These are phyloP conservation scores for Emesis russula DNA, from an alignment of 2,888 invertebrate genomes.

Conservation along the genomic window DNA sequence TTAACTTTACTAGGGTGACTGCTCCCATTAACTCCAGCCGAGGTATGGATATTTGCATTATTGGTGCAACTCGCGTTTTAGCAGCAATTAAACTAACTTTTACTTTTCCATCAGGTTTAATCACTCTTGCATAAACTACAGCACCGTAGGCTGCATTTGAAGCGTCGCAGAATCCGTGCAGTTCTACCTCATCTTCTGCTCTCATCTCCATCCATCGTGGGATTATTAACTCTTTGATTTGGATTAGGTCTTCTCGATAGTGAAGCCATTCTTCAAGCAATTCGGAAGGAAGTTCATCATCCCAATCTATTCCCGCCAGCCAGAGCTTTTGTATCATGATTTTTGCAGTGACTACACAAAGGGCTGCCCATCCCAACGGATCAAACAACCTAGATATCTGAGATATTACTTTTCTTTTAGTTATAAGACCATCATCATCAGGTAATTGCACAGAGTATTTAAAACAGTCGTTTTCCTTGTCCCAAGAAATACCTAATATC, in stretches of 20 bases:
- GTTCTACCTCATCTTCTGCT: constrained; percentile 46
- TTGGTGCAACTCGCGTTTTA: constrained; percentile 61
- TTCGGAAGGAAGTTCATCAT: constrained; percentile 21
- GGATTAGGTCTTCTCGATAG: constrained; percentile 60
- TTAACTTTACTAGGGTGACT: constrained; percentile 48
- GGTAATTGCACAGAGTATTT: constrained; percentile 69
- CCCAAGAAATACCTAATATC: constrained; percentile 65
- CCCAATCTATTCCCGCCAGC: too few relatives aligned
- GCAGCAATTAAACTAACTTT: constrained; percentile 37
- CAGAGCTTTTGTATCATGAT: too few relatives aligned
- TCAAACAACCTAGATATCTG: constrained; percentile 46
- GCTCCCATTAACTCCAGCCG: constrained; percentile 69
- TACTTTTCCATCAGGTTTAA: constrained; percentile 10
- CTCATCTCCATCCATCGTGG: constrained; percentile 52
- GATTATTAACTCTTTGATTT: constrained; percentile 38
- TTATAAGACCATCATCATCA: not conserved
- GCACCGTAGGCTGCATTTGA: constrained; percentile 75
- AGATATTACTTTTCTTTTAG: constrained; percentile 39
- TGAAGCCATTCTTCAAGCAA: constrained; percentile 63
- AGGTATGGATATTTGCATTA: constrained; percentile 63
- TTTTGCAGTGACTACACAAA: constrained; percentile 56
- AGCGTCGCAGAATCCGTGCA: constrained; percentile 84
- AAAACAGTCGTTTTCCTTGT: constrained; percentile 70
- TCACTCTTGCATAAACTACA: constrained; percentile 46
- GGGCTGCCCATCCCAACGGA: constrained; percentile 80